Base-by-base conservation (phyloP, 2,113 vertebrate species). In the Myotis davidii region DNA sequence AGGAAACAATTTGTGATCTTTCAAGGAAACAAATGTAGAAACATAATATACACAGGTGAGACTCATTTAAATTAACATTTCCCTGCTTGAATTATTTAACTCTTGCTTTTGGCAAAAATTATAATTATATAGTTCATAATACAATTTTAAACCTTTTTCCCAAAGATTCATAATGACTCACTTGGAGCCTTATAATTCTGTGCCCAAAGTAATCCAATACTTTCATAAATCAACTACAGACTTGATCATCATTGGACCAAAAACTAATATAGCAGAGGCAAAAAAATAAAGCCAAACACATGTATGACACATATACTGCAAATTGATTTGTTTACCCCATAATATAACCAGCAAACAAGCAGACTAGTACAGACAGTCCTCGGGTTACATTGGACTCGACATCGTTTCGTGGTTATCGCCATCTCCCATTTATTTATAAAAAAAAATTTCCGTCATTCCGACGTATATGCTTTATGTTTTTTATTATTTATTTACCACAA, bases 301-400 rank as follows among this genome's bases (percentile, higher is more conserved):
- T 61, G 70, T 8, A 93, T 65, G 64, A 65, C 12, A 82, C 16
- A 89, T 10, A 20, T 16, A 20, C 61, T 64, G 32, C 32, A 73
- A 91, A 81, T 29, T 85, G 39, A 84, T n/a, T 32, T 56, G 12
- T 61, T 89, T 89, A 56, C 59, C 14, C 52, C 29, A 48, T 14
- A 61, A 81, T 54, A 25, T 78, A 59, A 4, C 7, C n/a, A 95
- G 54, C 91, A 74, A 90, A 85, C 27, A 96, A 84, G 70, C 17
- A 92, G 56, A 76, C 18, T 39, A 52, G 23, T 61, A 61, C 59
- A 61, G 59, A 61, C 59, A 61, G 59, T 27, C 59, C 59, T 61
- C 59, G 25, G 59, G 59, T 61, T 61, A 61, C 25, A 25, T 61
- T 10, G 59, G 25, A 61, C 25, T 61, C 3, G 0, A 61, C 9